These are phyloP conservation scores for fruit fly (Drosophila melanogaster) DNA, from an alignment of 1,140 invertebrate genomes.

Conservation along the genomic window DNA sequence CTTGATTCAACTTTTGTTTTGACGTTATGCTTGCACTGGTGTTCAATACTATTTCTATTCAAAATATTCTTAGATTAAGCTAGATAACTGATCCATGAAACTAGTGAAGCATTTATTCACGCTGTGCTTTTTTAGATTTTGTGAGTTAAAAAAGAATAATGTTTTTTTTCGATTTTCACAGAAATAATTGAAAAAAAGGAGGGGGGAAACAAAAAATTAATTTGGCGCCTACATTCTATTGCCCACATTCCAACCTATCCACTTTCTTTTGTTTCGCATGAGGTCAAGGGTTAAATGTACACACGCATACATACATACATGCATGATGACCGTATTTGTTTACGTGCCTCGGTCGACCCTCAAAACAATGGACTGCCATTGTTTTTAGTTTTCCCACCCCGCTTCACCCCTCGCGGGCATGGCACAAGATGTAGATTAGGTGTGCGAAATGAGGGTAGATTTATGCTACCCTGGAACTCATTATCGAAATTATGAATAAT, in stretches of 20 bases:
- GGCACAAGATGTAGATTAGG: constrained; percentile 27
- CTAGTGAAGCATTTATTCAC: neutral
- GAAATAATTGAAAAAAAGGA: constrained; percentile 20
- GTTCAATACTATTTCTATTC: neutral
- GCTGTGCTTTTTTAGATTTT: neutral
- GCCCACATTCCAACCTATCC: neutral
- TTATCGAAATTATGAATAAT: constrained; percentile 74
- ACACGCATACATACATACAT: constrained; percentile 14
- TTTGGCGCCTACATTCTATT: constrained; percentile 36
- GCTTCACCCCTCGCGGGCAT: neutral
- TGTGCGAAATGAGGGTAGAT: constrained; percentile 17
- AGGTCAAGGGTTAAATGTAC: constrained; percentile 66
- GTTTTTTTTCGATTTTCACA: constrained; percentile 1
- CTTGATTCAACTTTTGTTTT: neutral
- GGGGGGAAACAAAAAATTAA: constrained; percentile 40
- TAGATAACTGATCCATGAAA: neutral
- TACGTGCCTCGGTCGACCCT: constrained; percentile 50
- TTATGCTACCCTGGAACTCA: constrained; percentile 43
- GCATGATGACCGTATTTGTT: constrained; percentile 47
- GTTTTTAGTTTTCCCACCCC: constrained; percentile 23
- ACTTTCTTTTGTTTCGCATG: constrained; percentile 37
- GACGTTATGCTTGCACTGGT: too few species aligned
- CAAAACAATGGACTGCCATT: constrained; percentile 59
- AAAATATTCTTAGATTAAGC: too few species aligned
- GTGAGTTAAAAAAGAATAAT: constrained; percentile 4